phyloP scores from a whole-genome alignment of 2,113 vertebrate species.

The Corythornis cristatus region DNA sequence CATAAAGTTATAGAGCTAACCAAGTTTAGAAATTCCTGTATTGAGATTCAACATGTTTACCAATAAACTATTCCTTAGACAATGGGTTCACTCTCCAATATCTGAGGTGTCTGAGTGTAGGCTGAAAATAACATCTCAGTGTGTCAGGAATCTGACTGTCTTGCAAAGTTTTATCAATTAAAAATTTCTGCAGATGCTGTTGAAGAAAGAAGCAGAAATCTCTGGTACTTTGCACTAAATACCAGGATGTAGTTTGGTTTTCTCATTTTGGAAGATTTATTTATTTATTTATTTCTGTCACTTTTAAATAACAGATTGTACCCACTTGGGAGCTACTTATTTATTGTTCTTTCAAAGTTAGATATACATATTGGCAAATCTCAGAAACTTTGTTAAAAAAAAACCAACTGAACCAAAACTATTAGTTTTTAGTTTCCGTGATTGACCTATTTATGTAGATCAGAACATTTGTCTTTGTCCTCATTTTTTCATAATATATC shows the following conservation, averaged over 20 bases:
- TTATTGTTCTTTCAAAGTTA: not conserved
- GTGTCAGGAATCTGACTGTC: not conserved
- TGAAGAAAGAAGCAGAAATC: not conserved
- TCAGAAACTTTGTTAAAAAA: not conserved
- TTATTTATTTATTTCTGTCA: too few species aligned
- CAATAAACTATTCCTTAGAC: not conserved
- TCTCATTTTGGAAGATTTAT: not conserved
- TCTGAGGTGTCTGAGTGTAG: not conserved
- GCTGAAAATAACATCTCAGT: not conserved
- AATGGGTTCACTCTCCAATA: not conserved
- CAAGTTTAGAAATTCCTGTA: not conserved
- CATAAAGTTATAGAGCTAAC: not conserved
- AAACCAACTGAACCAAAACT: not conserved
- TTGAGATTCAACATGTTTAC: not conserved
- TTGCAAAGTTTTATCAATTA: not conserved
- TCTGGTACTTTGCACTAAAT: not conserved
- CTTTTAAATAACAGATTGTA: not conserved
- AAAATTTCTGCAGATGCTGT: not conserved
- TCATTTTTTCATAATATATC: not conserved
- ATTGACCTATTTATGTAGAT: not conserved
- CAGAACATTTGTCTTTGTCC: not conserved
- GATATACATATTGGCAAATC: not conserved
- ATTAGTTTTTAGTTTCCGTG: not conserved
- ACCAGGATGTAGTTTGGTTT: not conserved
- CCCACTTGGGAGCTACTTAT: rapidly evolving